These are phyloP conservation scores for Petaurus breviceps DNA, from an alignment of 2,113 vertebrate genomes.

Conservation along the genomic window DNA sequence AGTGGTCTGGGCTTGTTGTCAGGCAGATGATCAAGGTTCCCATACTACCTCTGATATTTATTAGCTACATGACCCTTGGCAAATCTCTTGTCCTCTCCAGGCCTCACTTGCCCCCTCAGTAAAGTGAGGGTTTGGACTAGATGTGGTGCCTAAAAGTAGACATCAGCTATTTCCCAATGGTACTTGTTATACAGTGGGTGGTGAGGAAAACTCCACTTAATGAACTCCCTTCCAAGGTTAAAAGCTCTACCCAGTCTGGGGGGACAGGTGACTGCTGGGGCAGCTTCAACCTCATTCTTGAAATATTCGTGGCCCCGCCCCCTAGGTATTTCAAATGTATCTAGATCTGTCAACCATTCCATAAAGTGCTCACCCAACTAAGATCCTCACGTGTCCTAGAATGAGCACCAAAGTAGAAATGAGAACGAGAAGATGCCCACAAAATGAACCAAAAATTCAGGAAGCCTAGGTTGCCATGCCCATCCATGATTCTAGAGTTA, in stretches of 20 bases:
- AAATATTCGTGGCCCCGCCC: no score
- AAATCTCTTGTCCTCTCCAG: conserved; percentile 22
- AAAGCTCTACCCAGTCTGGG: no score
- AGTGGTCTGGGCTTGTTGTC: no score
- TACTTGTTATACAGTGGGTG: conserved; percentile 3
- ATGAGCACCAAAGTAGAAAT: not conserved
- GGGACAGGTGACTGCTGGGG: no score
- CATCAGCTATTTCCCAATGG: not conserved
- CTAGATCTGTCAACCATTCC: no score
- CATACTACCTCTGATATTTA: conserved; percentile 12
- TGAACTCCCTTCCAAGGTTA: no score
- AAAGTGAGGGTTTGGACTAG: not conserved
- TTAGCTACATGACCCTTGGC: not conserved
- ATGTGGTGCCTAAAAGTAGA: no score
- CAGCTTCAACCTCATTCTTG: no score
- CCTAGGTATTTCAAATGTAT: no score
- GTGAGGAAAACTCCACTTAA: no score
- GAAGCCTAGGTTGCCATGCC: not conserved
- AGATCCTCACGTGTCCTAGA: not conserved
- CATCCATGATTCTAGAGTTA: no score
- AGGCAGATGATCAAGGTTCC: conserved; percentile 17
- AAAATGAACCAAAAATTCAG: not conserved
- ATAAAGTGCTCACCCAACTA: not conserved
- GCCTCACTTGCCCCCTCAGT: conserved; percentile 18
- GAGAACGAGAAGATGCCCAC: not conserved